Evolutionary conservation across 92 coral and sea anemone species (phyloP).

Genomic region (Parazoanthus atlanticus): DNA sequence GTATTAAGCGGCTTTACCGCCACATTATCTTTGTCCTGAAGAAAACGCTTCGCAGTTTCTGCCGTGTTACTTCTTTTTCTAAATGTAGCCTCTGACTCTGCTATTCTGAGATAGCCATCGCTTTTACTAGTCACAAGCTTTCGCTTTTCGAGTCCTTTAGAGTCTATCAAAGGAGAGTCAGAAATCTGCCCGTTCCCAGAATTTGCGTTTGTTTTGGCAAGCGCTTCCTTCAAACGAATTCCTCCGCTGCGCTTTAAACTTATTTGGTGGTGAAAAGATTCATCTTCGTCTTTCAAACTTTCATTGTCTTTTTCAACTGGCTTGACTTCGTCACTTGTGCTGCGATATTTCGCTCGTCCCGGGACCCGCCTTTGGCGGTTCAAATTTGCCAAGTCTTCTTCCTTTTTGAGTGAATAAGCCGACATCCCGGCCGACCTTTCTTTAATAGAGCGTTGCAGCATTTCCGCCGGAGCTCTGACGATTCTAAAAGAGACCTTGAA

Average conservation of each 20-base stretch:
- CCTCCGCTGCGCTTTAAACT: conserved; percentile 32
- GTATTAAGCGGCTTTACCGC: neutral
- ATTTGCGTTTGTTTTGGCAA: neutral
- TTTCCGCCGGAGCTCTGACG: conserved; percentile 39
- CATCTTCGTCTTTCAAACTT: conserved; percentile 1
- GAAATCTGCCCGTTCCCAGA: neutral
- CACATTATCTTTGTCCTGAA: neutral
- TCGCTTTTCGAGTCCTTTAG: conserved; percentile 18
- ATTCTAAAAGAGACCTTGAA: conserved; percentile 43
- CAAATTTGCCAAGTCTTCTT: neutral
- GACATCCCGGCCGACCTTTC: neutral
- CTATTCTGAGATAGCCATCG: conserved; percentile 2
- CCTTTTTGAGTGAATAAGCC: conserved; percentile 31
- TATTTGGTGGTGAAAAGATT: neutral
- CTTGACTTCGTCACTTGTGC: neutral
- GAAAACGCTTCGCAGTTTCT: neutral
- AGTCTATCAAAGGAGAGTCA: neutral
- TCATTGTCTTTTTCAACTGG: conserved; percentile 20
- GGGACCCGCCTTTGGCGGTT: conserved; percentile 6
- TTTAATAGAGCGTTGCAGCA: conserved; percentile 14
- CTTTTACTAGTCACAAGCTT: conserved; percentile 11
- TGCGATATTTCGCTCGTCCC: conserved; percentile 2
- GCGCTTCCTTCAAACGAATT: conserved; percentile 2
- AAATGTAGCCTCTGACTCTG: neutral
- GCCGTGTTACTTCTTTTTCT: neutral